phyloP scores from a whole-genome alignment of 2,113 vertebrate genomes.

The Upupa epops region DNA sequence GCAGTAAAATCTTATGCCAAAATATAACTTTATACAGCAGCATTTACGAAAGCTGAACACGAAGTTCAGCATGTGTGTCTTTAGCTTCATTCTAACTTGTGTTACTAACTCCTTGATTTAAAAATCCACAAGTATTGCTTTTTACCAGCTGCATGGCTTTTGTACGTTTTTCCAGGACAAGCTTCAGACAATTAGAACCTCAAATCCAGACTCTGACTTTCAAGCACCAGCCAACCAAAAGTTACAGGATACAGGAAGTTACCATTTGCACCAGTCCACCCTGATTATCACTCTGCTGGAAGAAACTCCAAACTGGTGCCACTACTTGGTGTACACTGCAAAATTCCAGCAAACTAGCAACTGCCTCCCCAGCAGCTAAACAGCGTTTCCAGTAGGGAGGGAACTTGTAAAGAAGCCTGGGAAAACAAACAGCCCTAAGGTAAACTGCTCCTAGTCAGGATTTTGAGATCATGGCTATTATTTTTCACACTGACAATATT shows the following conservation, averaged over 20 bases:
- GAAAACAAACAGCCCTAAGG: not conserved
- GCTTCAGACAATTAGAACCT: no score
- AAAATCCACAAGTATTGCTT: not conserved
- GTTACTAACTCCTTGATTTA: not conserved
- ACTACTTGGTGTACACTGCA: not conserved
- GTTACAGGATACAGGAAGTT: fast-evolving
- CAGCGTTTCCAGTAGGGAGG: not conserved
- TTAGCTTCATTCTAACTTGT: not conserved
- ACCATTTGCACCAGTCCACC: not conserved
- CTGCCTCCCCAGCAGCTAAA: not conserved
- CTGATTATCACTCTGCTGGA: not conserved
- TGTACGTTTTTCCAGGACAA: not conserved
- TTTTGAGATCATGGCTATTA: not conserved
- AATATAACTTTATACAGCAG: not conserved
- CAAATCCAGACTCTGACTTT: not conserved
- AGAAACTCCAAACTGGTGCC: not conserved
- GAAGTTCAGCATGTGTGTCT: not conserved
- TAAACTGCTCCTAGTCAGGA: fast-evolving
- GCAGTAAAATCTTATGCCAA: not conserved
- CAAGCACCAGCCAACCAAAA: not conserved
- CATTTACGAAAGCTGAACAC: not conserved
- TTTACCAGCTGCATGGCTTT: fast-evolving
- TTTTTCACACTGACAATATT: not conserved
- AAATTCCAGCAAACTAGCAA: not conserved
- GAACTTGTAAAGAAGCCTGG: not conserved